Percentiles rank a stretch among this genome's conserved stretches.
These are phyloP conservation scores for Carcina quercana DNA, from an alignment of 2,888 invertebrate genomes.

Conservation along the genomic window DNA sequence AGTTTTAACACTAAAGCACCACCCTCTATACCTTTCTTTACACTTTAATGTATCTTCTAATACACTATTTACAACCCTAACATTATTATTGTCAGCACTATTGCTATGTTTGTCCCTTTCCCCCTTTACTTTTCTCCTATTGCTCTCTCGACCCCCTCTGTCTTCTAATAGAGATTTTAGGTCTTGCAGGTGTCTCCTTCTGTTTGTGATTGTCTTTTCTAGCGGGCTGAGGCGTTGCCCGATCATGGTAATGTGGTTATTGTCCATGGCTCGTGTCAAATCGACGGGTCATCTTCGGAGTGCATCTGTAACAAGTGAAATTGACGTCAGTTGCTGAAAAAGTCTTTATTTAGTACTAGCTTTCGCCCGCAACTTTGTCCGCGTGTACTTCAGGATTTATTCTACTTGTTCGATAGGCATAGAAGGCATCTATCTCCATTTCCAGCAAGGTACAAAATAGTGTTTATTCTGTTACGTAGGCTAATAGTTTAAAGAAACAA, in stretches of 20 bases:
- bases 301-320: constrained; percentile 56
- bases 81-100: constrained; percentile 41
- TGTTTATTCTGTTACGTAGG: no score
- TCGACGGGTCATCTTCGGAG: constrained; percentile 47
- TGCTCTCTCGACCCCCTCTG: constrained; percentile 60
- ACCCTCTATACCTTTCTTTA: constrained; percentile 38
- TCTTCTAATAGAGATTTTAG: constrained; percentile 63
- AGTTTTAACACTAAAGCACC: constrained; percentile 62
- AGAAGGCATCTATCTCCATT: no score
- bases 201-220: constrained; percentile 46
- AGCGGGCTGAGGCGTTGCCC: constrained; percentile 35
- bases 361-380: no score
- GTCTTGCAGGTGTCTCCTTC: constrained; percentile 51
- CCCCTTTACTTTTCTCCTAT: constrained; percentile 16
- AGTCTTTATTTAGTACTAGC: no score
- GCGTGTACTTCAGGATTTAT: no score
- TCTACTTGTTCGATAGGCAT: no score
- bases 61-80: constrained; percentile 22
- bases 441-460: no score
- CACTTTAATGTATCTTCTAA: constrained; percentile 35
- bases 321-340: no score
- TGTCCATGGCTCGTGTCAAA: constrained; percentile 48
- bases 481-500: no score
- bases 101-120: constrained; percentile 36
- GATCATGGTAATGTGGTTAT: constrained; percentile 36